Evolutionary conservation across 2,888 invertebrate species (phyloP).

Genomic region (Tenthredo livida): DNA sequence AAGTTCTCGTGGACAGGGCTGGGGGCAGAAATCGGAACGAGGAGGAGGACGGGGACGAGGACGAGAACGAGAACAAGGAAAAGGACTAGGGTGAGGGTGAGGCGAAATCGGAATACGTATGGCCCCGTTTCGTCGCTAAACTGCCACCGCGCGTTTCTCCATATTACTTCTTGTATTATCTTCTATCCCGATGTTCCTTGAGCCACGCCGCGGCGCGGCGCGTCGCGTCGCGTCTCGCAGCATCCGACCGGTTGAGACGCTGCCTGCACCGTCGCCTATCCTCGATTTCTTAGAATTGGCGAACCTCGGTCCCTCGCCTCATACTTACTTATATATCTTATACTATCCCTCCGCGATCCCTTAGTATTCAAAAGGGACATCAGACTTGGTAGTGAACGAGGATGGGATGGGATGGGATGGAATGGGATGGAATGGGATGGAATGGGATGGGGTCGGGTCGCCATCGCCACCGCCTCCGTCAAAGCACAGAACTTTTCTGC

Average conservation of each 20-base stretch:
- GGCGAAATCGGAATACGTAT: conserved; percentile 44
- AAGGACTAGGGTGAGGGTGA: neutral
- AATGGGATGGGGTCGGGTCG: neutral
- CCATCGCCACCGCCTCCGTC: neutral
- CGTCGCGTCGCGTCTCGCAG: neutral
- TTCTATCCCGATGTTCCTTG: conserved; percentile 30
- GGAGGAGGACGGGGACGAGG: neutral
- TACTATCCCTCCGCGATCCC: conserved; percentile 33
- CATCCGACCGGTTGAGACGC: neutral
- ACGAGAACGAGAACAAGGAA: neutral
- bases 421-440: neutral
- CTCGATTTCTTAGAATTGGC: neutral
- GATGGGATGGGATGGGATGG: neutral
- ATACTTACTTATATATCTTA: conserved; percentile 18
- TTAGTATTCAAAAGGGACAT: conserved; percentile 49
- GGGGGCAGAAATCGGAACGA: neutral
- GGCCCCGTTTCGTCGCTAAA: conserved; percentile 31
- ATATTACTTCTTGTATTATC: conserved; percentile 55
- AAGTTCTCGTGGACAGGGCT: conserved; percentile 8
- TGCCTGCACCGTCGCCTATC: neutral
- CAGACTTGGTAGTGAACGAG: neutral
- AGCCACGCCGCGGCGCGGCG: neutral
- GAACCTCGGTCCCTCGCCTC: neutral
- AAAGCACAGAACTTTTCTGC: conserved; percentile 39
- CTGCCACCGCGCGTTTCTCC: conserved; percentile 38